Evolutionary conservation across 2,797 vertebrate species (phyloP).

Genomic region (Pseudopleuronectes americanus): DNA sequence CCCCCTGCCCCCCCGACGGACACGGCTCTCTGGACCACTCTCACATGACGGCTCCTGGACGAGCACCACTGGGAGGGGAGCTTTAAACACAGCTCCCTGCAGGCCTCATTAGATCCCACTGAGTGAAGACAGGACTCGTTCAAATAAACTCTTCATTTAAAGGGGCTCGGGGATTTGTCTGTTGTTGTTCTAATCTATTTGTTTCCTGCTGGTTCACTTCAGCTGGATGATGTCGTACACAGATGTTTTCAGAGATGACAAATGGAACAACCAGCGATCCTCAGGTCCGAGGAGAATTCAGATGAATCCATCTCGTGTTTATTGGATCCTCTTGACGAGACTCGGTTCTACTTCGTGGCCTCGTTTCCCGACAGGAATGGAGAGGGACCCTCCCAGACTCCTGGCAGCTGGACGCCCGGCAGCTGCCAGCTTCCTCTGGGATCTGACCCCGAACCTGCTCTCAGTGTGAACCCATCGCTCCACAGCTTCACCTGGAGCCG

Average conservation of each 20-base stretch:
- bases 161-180: not conserved
- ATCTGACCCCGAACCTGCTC: not conserved
- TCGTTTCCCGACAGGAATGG: constrained; percentile 19
- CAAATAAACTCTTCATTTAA: constrained; percentile 11
- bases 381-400: constrained; percentile 3
- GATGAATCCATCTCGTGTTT: not conserved
- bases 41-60: constrained; percentile 11
- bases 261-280: constrained; percentile 1
- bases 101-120: constrained; percentile 31
- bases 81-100: constrained; percentile 27
- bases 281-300: not conserved
- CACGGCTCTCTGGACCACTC: not conserved
- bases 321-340: constrained; percentile 15
- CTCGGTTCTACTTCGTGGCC: constrained; percentile 15
- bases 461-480: no score
- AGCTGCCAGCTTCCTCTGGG: constrained; percentile 22
- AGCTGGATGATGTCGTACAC: not conserved
- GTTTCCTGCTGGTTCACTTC: not conserved
- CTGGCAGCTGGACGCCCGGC: constrained; percentile 14
- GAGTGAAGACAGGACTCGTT: not conserved
- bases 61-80: constrained; percentile 22
- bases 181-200: not conserved
- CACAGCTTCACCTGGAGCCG: no score
- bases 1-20: constrained; percentile 14
- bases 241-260: not conserved